phyloP scores from a whole-genome alignment of 2,888 invertebrate genomes.

The Plagodis dolabraria region DNA sequence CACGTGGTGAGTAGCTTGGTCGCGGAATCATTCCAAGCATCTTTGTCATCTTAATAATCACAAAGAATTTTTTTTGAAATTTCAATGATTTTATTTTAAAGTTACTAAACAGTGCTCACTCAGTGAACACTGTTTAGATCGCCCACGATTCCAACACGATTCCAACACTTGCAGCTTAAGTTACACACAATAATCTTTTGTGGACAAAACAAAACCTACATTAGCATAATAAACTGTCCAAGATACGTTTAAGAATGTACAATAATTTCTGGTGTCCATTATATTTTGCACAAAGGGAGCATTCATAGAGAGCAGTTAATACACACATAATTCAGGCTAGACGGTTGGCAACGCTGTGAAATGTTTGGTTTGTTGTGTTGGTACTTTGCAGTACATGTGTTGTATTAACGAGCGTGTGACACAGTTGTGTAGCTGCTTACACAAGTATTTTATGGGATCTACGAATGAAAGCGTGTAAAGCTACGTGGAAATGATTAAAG shows the following conservation, averaged over 20 bases:
- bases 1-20: no score
- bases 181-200: constrained; percentile 8
- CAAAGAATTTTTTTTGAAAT: no score
- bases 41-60: no score
- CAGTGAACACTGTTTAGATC: no score
- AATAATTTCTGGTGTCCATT: constrained; percentile 6
- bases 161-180: not conserved
- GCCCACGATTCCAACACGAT: not conserved
- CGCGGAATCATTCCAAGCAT: no score
- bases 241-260: constrained; percentile 7
- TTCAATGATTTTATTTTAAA: no score
- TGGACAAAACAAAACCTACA: not conserved
- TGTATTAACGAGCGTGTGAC: constrained; percentile 41
- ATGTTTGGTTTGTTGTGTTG: constrained; percentile 30
- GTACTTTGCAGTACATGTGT: constrained; percentile 34
- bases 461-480: no score
- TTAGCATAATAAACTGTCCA: constrained; percentile 6
- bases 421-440: constrained; percentile 32
- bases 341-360: constrained; percentile 32
- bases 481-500: no score
- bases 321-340: constrained; percentile 26
- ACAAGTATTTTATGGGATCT: no score
- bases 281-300: constrained; percentile 13
- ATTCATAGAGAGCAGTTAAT: constrained; percentile 21
- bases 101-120: no score